Evolutionary conservation across 2,888 invertebrate species (phyloP), one percentile per base, ranked within the genome.

Genomic region (Drosophila neutralis): DNA sequence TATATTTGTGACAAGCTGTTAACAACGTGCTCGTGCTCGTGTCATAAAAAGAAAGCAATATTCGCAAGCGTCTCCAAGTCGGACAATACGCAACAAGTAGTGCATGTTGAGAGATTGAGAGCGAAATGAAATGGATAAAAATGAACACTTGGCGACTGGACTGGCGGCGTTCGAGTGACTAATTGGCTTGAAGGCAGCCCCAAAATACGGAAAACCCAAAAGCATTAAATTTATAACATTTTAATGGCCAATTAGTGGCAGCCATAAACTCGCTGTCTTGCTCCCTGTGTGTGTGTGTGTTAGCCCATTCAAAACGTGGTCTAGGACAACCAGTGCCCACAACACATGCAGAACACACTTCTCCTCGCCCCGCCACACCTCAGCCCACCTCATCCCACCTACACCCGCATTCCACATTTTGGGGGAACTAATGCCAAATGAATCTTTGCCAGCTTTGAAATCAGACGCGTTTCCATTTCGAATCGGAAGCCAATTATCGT

Each of bases 241-340:
- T 85, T 85, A 87, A 85, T 85, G 88, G 82, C 90, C 90, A 85
- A 87, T 85, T 89, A 89, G 90, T 89, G 85, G 88, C 53, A 52
- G 71, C 69, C 69, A 79, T 85, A 89, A 89, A 87, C 72, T 40
- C 38, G 15, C 3, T 59, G 35, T 51, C 27, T 45, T 31, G 51
- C 7, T 54, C 33, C 8, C n/a, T 24, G 31, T 56, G 21, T 60
- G 13, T 56, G 11, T 54, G 5, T 58, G 15, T 49, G 48, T 40
- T 59, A 45, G 54, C 36, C 53, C 60, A 52, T 65, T 64, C 67
- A 56, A 31, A 65, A 59, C 74, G 61, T 63, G 62, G 78, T 27
- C 72, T 77, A 78, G 71, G 76, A 80, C 67, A 70, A 64, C 53
- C 45, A 56, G 40, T 45, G 36, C 31, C 42, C 51, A 58, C 59